Base-by-base conservation (phyloP, 2,888 invertebrate species). In the Drosophila vallismaia region DNA sequence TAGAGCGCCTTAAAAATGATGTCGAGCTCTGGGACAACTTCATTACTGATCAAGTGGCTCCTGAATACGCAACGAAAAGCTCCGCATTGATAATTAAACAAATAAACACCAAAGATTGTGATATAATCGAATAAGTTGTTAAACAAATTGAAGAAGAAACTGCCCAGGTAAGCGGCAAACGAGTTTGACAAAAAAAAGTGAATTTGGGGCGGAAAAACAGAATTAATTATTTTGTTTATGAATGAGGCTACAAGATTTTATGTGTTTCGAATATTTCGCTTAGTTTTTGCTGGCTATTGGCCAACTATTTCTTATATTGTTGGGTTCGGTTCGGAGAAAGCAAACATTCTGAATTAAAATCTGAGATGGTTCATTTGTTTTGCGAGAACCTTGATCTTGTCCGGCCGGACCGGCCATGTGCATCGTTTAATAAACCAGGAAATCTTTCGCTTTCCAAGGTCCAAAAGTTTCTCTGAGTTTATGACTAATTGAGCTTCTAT, bases 311-410 rank as follows among this genome's bases (percentile, higher is more conserved):
- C 14, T 63, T 24, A 19, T 54, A 12, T 24, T 45, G 9, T 38
- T 45, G 8, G n/a, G 42, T 29, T 26, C 45, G 38, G 53, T 49
- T 14, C 19, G 19, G 29, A 7, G 44, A 52, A 50, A 33, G 57
- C 51, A 46, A 56, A 53, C 48, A 49, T 53, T 45, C 36, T 19
- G 51, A 44, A 45, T 56, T 40, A 50, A 44, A 63, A 49, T 62
- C 44, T 45, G 31, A 77, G 57, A 60, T 68, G 56, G 56, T 40
- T 69, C 52, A 14, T 67, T 50, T 64, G 57, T 49, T 56, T 51
- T 46, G 19, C 50, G 28, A 53, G 60, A 79, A 74, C 84, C 82
- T 86, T 86, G 86, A 82, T 83, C 84, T 82, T 82, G 78, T 80
- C 68, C 71, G 75, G 44, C 64, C n/a, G 46, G 75, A 42, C 64